These are phyloP conservation scores for Agrotis clavis DNA, from an alignment of 2,888 invertebrate species.

Conservation along the genomic window DNA sequence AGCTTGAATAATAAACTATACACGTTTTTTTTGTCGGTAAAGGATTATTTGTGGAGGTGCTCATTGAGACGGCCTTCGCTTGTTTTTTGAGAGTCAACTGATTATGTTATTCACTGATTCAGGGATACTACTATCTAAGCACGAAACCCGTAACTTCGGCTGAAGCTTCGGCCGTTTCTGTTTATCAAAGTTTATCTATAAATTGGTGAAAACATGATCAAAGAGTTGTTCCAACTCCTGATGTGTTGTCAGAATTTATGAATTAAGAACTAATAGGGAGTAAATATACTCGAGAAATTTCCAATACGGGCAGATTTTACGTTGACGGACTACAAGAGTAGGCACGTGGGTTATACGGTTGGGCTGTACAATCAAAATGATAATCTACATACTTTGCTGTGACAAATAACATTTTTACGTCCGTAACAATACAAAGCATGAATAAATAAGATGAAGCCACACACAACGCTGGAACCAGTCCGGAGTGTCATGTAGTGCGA, in stretches of 20 bases:
- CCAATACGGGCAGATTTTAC: no score
- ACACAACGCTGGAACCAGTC: conserved; percentile 50
- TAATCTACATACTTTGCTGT: conserved; percentile 13
- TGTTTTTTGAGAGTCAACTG: background rate
- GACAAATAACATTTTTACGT: conserved; percentile 25
- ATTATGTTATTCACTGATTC: conserved; percentile 1
- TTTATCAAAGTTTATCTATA: no score
- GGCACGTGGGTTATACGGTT: background rate
- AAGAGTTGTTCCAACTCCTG: no score
- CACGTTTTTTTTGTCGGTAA: conserved; percentile 15
- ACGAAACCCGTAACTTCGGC: no score
- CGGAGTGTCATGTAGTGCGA: conserved; percentile 37
- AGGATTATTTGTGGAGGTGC: conserved; percentile 18
- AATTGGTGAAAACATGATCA: no score
- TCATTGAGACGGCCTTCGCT: conserved; percentile 6
- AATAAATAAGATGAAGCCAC: conserved; percentile 51
- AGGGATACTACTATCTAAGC: no score
- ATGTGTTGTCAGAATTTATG: no score
- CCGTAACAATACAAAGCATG: conserved; percentile 25
- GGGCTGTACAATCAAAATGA: conserved; percentile 18
- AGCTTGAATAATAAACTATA: conserved; percentile 48
- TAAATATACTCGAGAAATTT: no score
- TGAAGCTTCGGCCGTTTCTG: no score
- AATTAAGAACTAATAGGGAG: no score
- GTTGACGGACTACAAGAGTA: no score